A percentile compares a stretch with the other conserved stretches of the same genome.
Conservation (phyloP, 2,888 invertebrate genomes). For the Nomada lathburiana region DNA sequence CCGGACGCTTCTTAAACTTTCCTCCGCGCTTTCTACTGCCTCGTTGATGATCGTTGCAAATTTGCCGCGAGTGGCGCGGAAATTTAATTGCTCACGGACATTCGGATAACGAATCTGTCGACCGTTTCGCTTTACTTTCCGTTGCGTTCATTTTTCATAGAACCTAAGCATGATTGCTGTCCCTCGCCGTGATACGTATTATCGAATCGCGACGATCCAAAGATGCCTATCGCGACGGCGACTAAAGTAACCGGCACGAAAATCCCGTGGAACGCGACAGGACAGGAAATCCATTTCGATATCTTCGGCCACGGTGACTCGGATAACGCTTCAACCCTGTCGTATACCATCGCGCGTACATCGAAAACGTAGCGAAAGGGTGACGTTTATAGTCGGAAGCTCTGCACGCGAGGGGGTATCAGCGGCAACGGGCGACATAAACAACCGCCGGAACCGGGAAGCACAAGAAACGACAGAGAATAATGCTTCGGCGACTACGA, state of each 20-base stretch:
- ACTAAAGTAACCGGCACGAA: too few relatives aligned
- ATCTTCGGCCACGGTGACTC: background rate
- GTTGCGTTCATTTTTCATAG: too few relatives aligned
- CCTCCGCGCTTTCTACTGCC: slow-evolving; percentile 13
- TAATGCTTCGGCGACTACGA: slow-evolving; percentile 68
- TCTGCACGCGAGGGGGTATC: slow-evolving; percentile 49
- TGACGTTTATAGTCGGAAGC: slow-evolving; percentile 40
- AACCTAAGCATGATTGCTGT: too few relatives aligned
- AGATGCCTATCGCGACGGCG: too few relatives aligned
- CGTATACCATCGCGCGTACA: too few relatives aligned
- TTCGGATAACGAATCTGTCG: slow-evolving; percentile 7
- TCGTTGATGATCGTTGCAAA: slow-evolving; percentile 9
- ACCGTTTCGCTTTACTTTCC: too few relatives aligned
- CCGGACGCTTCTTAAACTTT: slow-evolving; percentile 38
- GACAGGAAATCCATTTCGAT: background rate
- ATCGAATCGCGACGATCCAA: too few relatives aligned
- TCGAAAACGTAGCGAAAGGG: background rate
- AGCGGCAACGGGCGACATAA: slow-evolving; percentile 47
- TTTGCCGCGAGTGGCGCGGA: background rate
- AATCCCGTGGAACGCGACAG: too few relatives aligned
- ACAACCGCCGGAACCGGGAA: slow-evolving; percentile 67
- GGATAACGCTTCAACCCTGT: background rate
- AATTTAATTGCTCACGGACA: slow-evolving; percentile 3
- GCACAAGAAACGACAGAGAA: slow-evolving; percentile 72
- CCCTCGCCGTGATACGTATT: too few relatives aligned